phyloP scores from a whole-genome alignment of 2,113 vertebrate species.

The Dipodomys merriami region DNA sequence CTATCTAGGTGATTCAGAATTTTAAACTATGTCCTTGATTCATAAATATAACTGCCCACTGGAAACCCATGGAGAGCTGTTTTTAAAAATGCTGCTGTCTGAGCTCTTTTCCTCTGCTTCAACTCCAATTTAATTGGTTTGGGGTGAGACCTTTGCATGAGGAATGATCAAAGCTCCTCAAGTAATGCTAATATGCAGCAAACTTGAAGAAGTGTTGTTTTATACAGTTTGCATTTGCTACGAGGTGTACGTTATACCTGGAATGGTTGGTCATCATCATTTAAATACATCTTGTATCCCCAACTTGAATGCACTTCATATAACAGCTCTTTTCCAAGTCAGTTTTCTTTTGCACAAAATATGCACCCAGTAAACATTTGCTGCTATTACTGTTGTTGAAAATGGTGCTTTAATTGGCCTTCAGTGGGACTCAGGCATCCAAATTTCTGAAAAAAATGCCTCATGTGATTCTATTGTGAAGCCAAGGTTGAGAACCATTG shows the following conservation, averaged over 20 bases:
- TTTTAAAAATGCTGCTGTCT: neutral
- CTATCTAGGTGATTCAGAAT: neutral
- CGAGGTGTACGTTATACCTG: neutral
- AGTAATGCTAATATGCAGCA: neutral
- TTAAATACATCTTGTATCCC: neutral
- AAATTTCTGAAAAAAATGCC: neutral
- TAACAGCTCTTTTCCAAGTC: neutral
- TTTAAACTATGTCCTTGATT: neutral
- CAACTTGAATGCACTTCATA: neutral
- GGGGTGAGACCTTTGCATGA: neutral
- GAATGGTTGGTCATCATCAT: neutral
- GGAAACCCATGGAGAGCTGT: neutral
- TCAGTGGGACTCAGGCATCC: neutral
- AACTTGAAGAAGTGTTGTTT: neutral
- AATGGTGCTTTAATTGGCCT: constrained; percentile 12
- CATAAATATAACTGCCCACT: neutral
- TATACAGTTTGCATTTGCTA: neutral
- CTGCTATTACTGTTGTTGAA: neutral
- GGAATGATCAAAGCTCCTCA: neutral
- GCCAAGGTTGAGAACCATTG: constrained; percentile 12
- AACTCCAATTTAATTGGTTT: neutral
- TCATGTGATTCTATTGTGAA: neutral
- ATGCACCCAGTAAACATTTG: neutral
- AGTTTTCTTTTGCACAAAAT: constrained; percentile 17
- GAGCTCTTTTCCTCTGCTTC: neutral